Percentiles rank a stretch among this genome's conserved stretches.
These are phyloP conservation scores for Meta bourneti DNA, from an alignment of 2,888 invertebrate genomes.

Conservation along the genomic window DNA sequence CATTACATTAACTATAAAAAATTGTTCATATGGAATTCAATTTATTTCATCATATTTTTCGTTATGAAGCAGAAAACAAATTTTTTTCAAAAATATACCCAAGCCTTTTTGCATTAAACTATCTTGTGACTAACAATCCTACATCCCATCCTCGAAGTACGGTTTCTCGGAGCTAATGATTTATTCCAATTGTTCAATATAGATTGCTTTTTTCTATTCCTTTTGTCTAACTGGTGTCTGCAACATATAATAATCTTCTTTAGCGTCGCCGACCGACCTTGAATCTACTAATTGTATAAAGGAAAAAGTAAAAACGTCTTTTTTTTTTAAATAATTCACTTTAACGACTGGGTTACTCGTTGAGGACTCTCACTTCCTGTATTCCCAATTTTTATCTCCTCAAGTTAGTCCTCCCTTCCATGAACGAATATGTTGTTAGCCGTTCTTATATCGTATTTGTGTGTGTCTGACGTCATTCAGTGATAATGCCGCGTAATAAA, in stretches of 20 bases:
- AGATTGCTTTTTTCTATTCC: neutral
- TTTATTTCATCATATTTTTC: too few relatives aligned
- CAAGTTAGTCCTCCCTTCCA: neutral
- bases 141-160: too few relatives aligned
- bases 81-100: too few relatives aligned
- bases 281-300: conserved; percentile 30
- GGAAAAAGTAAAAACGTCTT: conserved; percentile 41
- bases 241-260: neutral
- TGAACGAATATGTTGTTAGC: neutral
- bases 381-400: neutral
- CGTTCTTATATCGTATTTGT: conserved; percentile 23
- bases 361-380: conserved; percentile 30
- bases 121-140: too few relatives aligned
- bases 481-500: conserved; percentile 37
- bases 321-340: conserved; percentile 32
- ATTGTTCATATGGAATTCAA: too few relatives aligned
- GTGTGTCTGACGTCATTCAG: conserved; percentile 28
- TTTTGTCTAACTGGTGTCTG: neutral
- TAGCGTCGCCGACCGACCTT: conserved; percentile 7
- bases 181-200: neutral
- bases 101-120: too few relatives aligned
- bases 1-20: too few relatives aligned
- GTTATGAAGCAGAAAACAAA: too few relatives aligned
- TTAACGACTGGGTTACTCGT: conserved; percentile 30
- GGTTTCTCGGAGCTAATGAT: neutral